Evolutionary conservation across 2,113 vertebrate species (phyloP), one percentile per base, ranked within the genome.

Genomic region (Micronycteris hirsuta): DNA sequence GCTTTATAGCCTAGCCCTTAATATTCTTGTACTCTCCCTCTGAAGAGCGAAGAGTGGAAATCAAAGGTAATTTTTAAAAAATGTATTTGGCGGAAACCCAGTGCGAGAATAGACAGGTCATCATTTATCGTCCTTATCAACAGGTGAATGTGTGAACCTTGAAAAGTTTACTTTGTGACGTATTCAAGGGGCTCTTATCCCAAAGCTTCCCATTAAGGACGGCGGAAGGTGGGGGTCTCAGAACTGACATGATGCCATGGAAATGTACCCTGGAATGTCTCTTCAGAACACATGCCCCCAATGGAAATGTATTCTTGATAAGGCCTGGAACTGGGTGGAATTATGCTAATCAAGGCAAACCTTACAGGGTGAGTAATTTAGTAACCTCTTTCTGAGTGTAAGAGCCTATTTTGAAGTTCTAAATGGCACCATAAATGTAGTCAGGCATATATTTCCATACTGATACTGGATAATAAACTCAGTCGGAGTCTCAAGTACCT

Each of bases 391-490:
- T 97, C 96, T 26, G 90, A 97, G 96, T 71, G 2, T 56, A 93
- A 92, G 91, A 98, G 95, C 84, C 97, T 97, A 95, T 97, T 98
- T 98, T 89, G 91, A 98, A 98, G 98, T 98, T 97, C 98, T 97
- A 97, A 98, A 98, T 94, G 96, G 96, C 95, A 87, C 97, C 97
- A 97, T 98, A 98, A 98, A 98, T 96, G 98, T 97, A 98, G 98
- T 98, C 98, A 98, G 98, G 98, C 98, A 98, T 98, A 96, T 91
- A 98, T 98, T 98, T 98, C 97, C 98, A 98, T 98, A 97, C 95
- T 97, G 98, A 97, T 98, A 96, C 91, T 92, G 97, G 97, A 96
- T 98, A 98, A 98, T 98, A 98, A 98, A 98, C 98, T 58, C 98
- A 98, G 98, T 96, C 31, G 98, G 98, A 94, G 94, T 94, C 96